Percentiles rank a stretch among this genome's conserved stretches.
These are phyloP conservation scores for Taenaris catops DNA, from an alignment of 2,888 invertebrate species.

Conservation along the genomic window DNA sequence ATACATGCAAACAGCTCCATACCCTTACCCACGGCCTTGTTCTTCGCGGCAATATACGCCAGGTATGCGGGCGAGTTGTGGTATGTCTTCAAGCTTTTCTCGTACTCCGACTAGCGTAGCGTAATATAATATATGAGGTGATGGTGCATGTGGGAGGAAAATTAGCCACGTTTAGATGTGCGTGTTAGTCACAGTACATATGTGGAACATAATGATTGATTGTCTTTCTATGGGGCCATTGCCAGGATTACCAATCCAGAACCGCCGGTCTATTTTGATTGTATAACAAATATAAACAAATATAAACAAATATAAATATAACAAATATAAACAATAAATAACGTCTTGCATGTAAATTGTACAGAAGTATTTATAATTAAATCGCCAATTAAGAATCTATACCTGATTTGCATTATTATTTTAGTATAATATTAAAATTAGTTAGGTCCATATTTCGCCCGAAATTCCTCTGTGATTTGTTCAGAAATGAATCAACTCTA, in stretches of 20 bases:
- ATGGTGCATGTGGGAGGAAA: constrained; percentile 63
- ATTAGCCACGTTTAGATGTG: constrained; percentile 46
- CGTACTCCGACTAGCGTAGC: constrained; percentile 87
- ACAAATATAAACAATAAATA: no score
- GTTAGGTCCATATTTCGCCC: no score
- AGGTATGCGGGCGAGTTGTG: constrained; percentile 97
- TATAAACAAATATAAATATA: no score
- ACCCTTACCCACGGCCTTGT: constrained; percentile 87
- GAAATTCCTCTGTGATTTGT: no score
- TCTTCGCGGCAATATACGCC: constrained; percentile 96
- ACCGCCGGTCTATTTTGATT: no score
- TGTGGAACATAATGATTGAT: no score
- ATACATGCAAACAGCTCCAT: constrained; percentile 27
- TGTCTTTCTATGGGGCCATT: no score
- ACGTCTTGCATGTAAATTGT: no score
- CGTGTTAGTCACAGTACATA: constrained; percentile 56
- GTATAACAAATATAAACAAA: no score
- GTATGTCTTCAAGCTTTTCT: constrained; percentile 95
- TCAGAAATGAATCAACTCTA: no score
- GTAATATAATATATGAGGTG: constrained; percentile 51
- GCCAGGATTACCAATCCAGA: no score
- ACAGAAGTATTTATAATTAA: neutral
- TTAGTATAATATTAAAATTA: no score
- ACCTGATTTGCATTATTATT: neutral
- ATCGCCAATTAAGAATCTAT: neutral